Evolutionary conservation across 2,797 vertebrate species (phyloP).

Genomic region (Rhinichthys osculus): DNA sequence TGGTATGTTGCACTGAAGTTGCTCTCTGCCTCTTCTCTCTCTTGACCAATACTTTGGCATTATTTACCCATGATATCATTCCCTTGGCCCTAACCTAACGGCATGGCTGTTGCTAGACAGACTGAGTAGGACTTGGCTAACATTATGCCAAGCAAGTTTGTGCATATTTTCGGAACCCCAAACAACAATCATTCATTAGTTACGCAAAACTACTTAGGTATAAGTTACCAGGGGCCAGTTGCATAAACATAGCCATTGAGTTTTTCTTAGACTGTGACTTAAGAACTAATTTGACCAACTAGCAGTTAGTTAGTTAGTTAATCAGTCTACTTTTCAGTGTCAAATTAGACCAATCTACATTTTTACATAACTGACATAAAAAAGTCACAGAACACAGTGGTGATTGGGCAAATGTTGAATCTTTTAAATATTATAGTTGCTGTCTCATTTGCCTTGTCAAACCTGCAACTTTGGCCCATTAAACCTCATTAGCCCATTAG

Average conservation of each 20-base stretch:
- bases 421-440: not conserved
- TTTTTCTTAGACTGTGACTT: not conserved
- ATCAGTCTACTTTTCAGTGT: not conserved
- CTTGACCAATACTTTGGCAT: slow-evolving; percentile 29
- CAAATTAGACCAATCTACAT: not conserved
- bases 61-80: slow-evolving; percentile 46
- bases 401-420: slow-evolving; percentile 9
- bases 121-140: slow-evolving; percentile 36
- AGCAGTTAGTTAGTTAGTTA: not conserved
- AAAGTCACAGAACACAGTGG: not conserved
- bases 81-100: slow-evolving; percentile 4
- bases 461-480: not conserved
- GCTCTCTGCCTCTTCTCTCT: slow-evolving; percentile 6
- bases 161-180: slow-evolving; percentile 2
- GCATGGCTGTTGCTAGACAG: slow-evolving; percentile 51
- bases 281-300: not conserved
- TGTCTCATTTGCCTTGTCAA: slow-evolving; percentile 10
- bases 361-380: no score
- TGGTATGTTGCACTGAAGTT: slow-evolving; percentile 6
- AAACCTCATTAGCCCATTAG: not conserved
- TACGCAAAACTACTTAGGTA: not conserved
- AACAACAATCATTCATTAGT: not conserved
- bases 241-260: not conserved
- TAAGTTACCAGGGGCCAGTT: not conserved
- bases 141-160: slow-evolving; percentile 12